A percentile compares a stretch with the other conserved stretches of the same genome.
phyloP scores from a whole-genome alignment of 2,888 invertebrate genomes.

The Stenodera caucasica region DNA sequence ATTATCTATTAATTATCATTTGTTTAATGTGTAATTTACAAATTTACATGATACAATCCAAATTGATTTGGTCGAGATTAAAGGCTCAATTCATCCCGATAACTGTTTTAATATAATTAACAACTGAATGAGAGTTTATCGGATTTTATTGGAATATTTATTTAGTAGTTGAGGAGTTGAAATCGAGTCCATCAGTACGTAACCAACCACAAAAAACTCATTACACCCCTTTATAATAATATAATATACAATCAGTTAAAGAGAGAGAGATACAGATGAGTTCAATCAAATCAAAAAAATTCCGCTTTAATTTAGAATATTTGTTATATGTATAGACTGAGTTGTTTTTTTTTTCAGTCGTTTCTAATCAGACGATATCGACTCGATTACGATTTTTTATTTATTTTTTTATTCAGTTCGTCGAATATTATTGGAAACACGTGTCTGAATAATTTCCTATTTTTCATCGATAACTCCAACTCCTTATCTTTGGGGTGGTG shows the following conservation, averaged over 20 bases:
- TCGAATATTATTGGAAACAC: not conserved
- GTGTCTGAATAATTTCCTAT: not conserved
- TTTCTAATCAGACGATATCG: not conserved
- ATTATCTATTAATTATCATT: too few species aligned
- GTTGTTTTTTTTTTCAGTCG: not conserved
- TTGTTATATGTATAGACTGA: too few species aligned
- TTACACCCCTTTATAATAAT: not conserved
- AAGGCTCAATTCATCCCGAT: not conserved
- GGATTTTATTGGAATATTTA: too few species aligned
- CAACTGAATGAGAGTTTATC: too few species aligned
- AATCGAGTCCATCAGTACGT: not conserved
- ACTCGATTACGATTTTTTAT: not conserved
- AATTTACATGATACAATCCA: slow-evolving; percentile 1
- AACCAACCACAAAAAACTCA: not conserved
- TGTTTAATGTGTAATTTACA: too few species aligned
- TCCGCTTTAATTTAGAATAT: too few species aligned
- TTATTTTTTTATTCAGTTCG: not conserved
- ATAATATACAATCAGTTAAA: not conserved
- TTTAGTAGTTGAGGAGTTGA: not conserved
- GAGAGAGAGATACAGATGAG: not conserved
- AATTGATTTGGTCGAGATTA: not conserved
- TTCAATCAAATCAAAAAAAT: slow-evolving; percentile 1
- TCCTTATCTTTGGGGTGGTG: too few species aligned
- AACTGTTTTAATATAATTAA: too few species aligned
- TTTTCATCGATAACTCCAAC: too few species aligned